Evolutionary conservation across 2,797 vertebrate species (phyloP).

Genomic region (Pempheris klunzingeri): DNA sequence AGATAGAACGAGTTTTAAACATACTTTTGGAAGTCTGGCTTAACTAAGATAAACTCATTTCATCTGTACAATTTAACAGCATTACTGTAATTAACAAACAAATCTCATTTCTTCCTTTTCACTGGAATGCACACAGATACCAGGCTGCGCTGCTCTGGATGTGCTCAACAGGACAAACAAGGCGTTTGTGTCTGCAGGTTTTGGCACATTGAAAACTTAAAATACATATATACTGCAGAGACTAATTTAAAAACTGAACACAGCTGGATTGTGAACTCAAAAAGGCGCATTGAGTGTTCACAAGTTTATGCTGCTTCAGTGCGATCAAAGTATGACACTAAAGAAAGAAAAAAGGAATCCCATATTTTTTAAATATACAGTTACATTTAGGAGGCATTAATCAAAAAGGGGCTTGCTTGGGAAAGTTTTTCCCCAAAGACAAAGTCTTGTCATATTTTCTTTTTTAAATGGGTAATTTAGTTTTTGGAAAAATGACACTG

Average conservation of each 20-base stretch:
- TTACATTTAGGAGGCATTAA: not conserved
- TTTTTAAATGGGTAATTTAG: conserved; percentile 1
- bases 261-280: conserved; percentile 1
- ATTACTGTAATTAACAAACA: not conserved
- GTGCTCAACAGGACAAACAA: not conserved
- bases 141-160: not conserved
- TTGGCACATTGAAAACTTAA: conserved; percentile 25
- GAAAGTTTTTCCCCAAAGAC: no score
- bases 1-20: not conserved
- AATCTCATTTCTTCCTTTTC: not conserved
- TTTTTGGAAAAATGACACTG: conserved; percentile 16
- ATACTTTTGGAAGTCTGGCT: conserved; percentile 7
- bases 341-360: not conserved
- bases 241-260: conserved; percentile 8
- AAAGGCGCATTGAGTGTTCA: not conserved
- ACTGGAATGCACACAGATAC: conserved; percentile 42
- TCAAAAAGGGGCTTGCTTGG: not conserved
- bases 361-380: not conserved
- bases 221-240: conserved; percentile 2
- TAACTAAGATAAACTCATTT: not conserved
- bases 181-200: conserved; percentile 10
- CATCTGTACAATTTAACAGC: not conserved
- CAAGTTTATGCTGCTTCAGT: not conserved
- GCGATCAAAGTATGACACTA: not conserved
- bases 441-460: not conserved